Evolutionary conservation across 2,113 vertebrate genomes (phyloP), one percentile per base, ranked within the genome.

Genomic region (Aramus guarauna): DNA sequence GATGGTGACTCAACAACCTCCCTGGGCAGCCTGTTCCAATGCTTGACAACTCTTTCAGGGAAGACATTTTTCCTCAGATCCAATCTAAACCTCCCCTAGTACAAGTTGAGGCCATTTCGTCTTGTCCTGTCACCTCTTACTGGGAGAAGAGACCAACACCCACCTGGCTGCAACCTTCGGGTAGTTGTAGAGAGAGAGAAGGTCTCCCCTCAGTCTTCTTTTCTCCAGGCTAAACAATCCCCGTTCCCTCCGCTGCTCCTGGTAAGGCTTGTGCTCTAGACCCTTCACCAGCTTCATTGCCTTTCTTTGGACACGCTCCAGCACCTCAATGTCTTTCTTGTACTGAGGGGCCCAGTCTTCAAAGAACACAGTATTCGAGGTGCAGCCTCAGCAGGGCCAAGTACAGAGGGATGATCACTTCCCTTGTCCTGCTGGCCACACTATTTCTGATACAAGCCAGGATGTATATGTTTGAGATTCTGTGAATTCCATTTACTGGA

Each of bases 331-430:
- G 19, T 52, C 24, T 3, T 24, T 72, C 15, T 15, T 32, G 20
- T 2, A 0, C 6, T 19, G 30, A 45, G 11, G 0, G 15, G 9
- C 17, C 3, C 3, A 69, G 43, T 43, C 14, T 43, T 43, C 13
- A 14, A 43, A 16, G 27, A 37, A 56, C 27, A 16, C 5, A 22
- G 9, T 1, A 30, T 29, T 62, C 3, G 4, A 80, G 9, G 1
- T 63, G 10, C 4, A 1, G 9, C 36, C 36, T 80, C 37, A 67
- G 11, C 3, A n/a, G 26, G 23, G 41, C 59, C 1, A 0, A 37
- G 20, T 48, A 21, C 9, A 13, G 43, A 7, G 29, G 13, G 0
- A 20, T 2, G 1, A 56, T 47, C 53, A 27, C 23, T 72, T 17
- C 9, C 30, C 53, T n/a, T 3, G 9, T 19, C 21, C 21, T 60